Percentiles rank a stretch among this genome's conserved stretches.
These are phyloP conservation scores for Elaphurus davidianus DNA, from an alignment of 2,113 vertebrate species.

Conservation along the genomic window DNA sequence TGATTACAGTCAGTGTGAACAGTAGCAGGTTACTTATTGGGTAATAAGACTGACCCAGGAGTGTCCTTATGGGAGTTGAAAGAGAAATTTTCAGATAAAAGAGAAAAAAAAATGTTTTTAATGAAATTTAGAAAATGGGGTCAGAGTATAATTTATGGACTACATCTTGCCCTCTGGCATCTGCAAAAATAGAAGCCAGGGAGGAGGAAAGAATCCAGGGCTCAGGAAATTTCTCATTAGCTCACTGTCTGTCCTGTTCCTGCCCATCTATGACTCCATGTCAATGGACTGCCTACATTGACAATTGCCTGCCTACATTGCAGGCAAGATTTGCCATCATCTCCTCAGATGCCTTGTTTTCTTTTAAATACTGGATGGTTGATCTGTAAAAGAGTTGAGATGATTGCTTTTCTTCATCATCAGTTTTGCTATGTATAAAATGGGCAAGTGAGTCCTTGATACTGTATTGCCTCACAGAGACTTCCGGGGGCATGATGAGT, in stretches of 20 bases:
- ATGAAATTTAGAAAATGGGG: constrained; percentile 69
- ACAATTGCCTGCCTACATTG: neutral
- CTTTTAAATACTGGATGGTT: neutral
- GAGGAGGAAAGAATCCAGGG: neutral
- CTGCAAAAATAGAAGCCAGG: neutral
- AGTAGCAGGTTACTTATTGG: constrained; percentile 65
- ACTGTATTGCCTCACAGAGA: neutral
- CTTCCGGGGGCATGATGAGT: neutral
- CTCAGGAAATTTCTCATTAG: neutral
- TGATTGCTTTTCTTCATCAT: neutral
- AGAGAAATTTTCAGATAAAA: constrained; percentile 64
- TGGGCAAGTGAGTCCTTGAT: neutral
- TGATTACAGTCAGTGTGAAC: neutral
- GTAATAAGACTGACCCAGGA: constrained; percentile 63
- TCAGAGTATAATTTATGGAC: constrained; percentile 59
- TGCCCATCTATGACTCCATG: neutral
- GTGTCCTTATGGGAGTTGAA: constrained; percentile 62
- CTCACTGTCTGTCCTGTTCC: neutral
- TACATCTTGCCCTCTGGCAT: neutral
- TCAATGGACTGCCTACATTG: neutral
- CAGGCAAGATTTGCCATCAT: neutral
- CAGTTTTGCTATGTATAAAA: neutral
- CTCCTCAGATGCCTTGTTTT: neutral
- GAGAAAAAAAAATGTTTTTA: constrained; percentile 54
- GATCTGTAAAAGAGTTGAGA: neutral